Conservation (phyloP, 2,888 invertebrate genomes). For the Bugulina stolonifera region DNA sequence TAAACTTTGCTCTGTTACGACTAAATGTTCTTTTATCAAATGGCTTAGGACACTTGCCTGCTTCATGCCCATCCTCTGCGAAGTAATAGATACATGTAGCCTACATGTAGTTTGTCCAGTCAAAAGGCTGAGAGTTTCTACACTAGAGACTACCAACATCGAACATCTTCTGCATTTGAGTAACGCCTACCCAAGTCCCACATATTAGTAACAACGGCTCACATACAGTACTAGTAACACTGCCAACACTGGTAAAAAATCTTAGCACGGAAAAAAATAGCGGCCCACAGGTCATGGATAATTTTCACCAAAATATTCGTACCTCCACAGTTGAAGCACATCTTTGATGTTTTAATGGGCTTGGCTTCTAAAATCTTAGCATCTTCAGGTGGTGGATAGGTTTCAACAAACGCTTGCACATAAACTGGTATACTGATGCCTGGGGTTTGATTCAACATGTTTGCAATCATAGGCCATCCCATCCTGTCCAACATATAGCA, state of each 20-base stretch:
- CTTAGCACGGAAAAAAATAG: too few relatives aligned
- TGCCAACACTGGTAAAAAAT: too few relatives aligned
- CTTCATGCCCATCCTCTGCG: slow-evolving; percentile 27
- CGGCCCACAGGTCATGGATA: too few relatives aligned
- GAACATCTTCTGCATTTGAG: too few relatives aligned
- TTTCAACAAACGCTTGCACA: neutral
- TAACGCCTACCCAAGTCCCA: too few relatives aligned
- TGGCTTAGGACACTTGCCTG: slow-evolving; percentile 11
- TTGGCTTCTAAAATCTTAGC: neutral
- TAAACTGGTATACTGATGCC: slow-evolving; percentile 18
- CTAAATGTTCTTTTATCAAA: slow-evolving; percentile 22
- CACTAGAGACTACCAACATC: too few relatives aligned
- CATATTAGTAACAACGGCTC: too few relatives aligned
- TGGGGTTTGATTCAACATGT: neutral
- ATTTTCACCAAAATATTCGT: too few relatives aligned
- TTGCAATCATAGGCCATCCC: slow-evolving; percentile 22
- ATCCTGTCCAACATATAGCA: neutral
- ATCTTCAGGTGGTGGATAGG: slow-evolving; percentile 21
- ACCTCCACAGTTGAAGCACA: slow-evolving; percentile 25
- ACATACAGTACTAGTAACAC: too few relatives aligned
- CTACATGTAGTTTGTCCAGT: too few relatives aligned
- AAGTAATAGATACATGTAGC: slow-evolving; percentile 23
- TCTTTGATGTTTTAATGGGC: slow-evolving; percentile 21
- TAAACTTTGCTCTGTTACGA: slow-evolving; percentile 26
- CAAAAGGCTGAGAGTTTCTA: too few relatives aligned